Evolutionary conservation across 2,888 invertebrate species (phyloP), one percentile per base, ranked within the genome.

Genomic region (Stegophylla sp.): DNA sequence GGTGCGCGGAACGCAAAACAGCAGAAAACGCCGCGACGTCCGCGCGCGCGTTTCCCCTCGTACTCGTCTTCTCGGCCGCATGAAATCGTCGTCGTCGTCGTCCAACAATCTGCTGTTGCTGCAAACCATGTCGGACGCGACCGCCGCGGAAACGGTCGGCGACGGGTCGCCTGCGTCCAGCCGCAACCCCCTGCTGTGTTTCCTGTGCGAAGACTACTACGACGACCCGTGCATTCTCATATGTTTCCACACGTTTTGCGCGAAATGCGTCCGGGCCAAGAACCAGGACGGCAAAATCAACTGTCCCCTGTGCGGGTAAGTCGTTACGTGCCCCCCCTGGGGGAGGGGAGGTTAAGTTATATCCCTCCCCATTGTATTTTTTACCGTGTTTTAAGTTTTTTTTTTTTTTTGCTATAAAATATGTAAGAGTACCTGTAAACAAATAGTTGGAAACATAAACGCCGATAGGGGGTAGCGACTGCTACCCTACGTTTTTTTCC

Each of bases 191-290:
- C 86, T 92, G 51, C 87, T 90, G 72, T 92, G 92, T 85, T 90
- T 90, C 82, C 87, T 91, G 84, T 92, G 92, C 85, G 90, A 91
- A 84, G 90, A 91, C 85, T 91, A 91, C 84, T 91, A 90, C 85
- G 89, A 88, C 77, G 91, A 92, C 84, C 92, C 92, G 1, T 90
- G 91, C 84, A 89, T 92, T 73, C 87, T 92, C 66, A 88, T 88
- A 83, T 92, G 92, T 86, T 92, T 90, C 85, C 92, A 92, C 86
- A 91, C 91, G 66, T 92, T 92, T 86, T 92, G 92, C 86, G 88
- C 90, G 43, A 87, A 89, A 82, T 92, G 92, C 86, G 86, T 92
- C 82, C 88, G 89, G 71, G 90, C 90, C 63, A 87, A 90, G 83
- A 89, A 90, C 83, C 88, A 89, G 75, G 91, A 92, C 85, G 88